Evolutionary conservation across 2,888 invertebrate species (phyloP).

Genomic region (Acanthococcus lagerstroemiae): DNA sequence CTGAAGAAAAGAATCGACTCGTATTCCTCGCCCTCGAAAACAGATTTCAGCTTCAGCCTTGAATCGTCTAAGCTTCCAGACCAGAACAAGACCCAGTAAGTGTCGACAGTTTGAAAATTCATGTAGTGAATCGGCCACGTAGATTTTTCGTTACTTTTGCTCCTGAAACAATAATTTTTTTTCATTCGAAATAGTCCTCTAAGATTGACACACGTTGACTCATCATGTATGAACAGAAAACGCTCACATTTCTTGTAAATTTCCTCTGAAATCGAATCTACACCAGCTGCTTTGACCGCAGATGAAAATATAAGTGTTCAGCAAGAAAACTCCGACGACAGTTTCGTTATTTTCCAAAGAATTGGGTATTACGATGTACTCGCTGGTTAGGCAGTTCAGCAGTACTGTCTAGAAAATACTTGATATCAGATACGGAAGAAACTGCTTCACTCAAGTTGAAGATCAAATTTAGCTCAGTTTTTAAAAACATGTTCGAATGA

Average conservation of each 20-base stretch:
- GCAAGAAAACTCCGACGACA: conserved; percentile 55
- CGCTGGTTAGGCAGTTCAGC: conserved; percentile 86
- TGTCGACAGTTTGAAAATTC: conserved; percentile 58
- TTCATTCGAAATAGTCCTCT: neutral
- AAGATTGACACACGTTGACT: too few relatives aligned
- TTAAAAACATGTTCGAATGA: too few relatives aligned
- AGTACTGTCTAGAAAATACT: conserved; percentile 64
- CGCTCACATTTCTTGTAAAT: conserved; percentile 48
- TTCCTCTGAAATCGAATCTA: conserved; percentile 66
- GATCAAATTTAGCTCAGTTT: neutral
- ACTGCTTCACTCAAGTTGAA: neutral
- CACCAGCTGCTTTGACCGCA: conserved; percentile 69
- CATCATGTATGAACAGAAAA: neutral
- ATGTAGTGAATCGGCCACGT: conserved; percentile 65
- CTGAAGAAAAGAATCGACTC: conserved; percentile 51
- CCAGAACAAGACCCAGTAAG: conserved; percentile 68
- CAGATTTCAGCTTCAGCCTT: conserved; percentile 56
- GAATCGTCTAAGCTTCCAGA: conserved; percentile 69
- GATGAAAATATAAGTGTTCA: conserved; percentile 63
- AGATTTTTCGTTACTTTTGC: conserved; percentile 48
- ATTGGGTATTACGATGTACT: conserved; percentile 76
- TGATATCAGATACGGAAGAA: neutral
- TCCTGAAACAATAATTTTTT: conserved; percentile 31
- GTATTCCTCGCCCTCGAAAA: conserved; percentile 47
- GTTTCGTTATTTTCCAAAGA: conserved; percentile 59